These are phyloP conservation scores for Anguilla anguilla DNA, from an alignment of 2,797 vertebrate genomes.

Conservation along the genomic window DNA sequence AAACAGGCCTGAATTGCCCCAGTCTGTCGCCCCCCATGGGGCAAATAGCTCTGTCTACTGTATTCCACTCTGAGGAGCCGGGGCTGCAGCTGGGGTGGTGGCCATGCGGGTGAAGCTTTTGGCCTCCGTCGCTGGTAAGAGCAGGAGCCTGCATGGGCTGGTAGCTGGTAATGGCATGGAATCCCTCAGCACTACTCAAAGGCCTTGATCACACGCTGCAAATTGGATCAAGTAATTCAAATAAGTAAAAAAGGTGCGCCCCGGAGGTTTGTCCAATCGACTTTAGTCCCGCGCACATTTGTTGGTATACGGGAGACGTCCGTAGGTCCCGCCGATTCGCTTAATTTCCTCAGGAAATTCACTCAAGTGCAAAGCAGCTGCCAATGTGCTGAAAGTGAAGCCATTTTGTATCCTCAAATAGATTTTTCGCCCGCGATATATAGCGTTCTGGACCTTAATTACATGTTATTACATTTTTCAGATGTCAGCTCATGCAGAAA, in stretches of 20 bases:
- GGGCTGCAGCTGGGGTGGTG: neutral
- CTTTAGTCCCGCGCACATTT: slow-evolving; percentile 31
- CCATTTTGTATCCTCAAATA: slow-evolving; percentile 9
- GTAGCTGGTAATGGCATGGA: slow-evolving; percentile 53
- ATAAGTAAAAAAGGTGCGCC: neutral
- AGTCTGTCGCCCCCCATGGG: neutral
- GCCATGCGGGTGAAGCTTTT: slow-evolving; percentile 7
- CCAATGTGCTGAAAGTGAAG: neutral
- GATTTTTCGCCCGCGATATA: neutral
- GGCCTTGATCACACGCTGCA: neutral
- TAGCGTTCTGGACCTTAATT: slow-evolving; percentile 9
- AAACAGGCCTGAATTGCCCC: neutral
- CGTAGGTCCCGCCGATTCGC: neutral
- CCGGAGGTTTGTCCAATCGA: slow-evolving; percentile 36
- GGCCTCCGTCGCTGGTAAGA: slow-evolving; percentile 23
- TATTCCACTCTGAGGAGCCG: neutral
- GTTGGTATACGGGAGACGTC: slow-evolving; percentile 27
- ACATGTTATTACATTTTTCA: slow-evolving; percentile 6
- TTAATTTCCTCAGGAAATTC: slow-evolving; percentile 1
- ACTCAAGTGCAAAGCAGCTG: neutral
- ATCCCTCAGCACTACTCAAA: slow-evolving; percentile 47
- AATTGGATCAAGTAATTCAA: neutral
- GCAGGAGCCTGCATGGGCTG: slow-evolving; percentile 27
- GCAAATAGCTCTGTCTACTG: no score
- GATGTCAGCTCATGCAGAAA: neutral